These are phyloP conservation scores for Dynastes hyllus DNA, from an alignment of 2,888 invertebrate species.

Conservation along the genomic window DNA sequence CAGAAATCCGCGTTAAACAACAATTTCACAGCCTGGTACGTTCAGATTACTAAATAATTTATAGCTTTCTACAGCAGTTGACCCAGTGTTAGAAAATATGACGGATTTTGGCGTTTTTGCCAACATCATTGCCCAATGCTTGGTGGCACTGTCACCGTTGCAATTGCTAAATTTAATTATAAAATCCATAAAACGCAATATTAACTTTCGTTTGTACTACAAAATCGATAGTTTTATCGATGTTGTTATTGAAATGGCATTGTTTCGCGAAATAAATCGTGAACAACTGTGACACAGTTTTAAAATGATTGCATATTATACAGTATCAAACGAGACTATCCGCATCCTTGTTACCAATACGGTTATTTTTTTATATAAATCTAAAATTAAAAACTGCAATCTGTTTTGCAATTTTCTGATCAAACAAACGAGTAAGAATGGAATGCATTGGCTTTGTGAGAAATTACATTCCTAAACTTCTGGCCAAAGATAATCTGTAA, in stretches of 20 bases:
- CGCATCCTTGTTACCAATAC: too few relatives aligned
- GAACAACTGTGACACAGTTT: too few relatives aligned
- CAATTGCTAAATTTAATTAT: constrained; percentile 3
- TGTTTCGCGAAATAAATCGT: background rate
- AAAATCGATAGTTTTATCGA: background rate
- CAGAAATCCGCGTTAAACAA: background rate
- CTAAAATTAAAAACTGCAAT: too few relatives aligned
- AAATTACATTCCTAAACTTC: too few relatives aligned
- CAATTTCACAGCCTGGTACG: background rate
- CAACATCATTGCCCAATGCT: background rate
- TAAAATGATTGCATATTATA: too few relatives aligned
- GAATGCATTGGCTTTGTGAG: too few relatives aligned
- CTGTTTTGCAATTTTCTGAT: too few relatives aligned
- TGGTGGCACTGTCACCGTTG: background rate
- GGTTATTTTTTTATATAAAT: too few relatives aligned
- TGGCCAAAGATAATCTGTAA: too few relatives aligned
- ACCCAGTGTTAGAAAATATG: background rate
- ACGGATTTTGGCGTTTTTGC: background rate
- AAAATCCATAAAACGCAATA: background rate
- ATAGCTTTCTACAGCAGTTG: constrained; percentile 3
- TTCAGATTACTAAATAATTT: background rate
- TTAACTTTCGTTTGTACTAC: background rate
- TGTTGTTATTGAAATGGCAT: background rate
- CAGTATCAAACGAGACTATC: too few relatives aligned
- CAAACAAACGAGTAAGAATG: too few relatives aligned